Conservation (phyloP, 2,888 invertebrate species). For the Diplolepis rosae region DNA sequence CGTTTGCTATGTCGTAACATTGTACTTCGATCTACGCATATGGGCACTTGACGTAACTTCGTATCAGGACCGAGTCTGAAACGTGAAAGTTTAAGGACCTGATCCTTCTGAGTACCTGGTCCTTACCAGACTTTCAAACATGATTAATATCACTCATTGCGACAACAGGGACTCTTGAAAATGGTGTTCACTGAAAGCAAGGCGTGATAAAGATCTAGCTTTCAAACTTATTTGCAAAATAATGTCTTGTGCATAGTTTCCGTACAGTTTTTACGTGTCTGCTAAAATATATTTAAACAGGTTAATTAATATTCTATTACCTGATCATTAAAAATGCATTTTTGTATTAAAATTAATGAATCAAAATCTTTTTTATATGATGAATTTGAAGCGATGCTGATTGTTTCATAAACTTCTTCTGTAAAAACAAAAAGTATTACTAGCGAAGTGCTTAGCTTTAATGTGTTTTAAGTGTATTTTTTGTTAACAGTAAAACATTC, state of each 20-base stretch:
- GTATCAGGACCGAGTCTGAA: background rate
- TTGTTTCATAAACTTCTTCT: too few relatives aligned
- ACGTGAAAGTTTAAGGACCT: conserved; percentile 20
- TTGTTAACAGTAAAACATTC: too few relatives aligned
- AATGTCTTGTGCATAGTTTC: background rate
- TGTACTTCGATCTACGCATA: conserved; percentile 16
- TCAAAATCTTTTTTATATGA: too few relatives aligned
- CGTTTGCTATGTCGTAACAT: conserved; percentile 28
- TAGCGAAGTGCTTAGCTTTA: too few relatives aligned
- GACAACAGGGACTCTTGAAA: conserved; percentile 24
- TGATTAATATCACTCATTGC: conserved; percentile 28
- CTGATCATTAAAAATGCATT: too few relatives aligned
- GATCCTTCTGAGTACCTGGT: conserved; percentile 23
- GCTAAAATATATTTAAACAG: background rate
- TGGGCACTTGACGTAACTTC: conserved; percentile 19
- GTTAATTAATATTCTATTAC: background rate
- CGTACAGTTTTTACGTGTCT: background rate
- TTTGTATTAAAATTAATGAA: too few relatives aligned
- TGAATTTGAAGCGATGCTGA: too few relatives aligned
- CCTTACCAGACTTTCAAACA: conserved; percentile 5
- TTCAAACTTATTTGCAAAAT: conserved; percentile 17
- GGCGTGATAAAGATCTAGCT: conserved; percentile 15
- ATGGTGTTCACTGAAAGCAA: conserved; percentile 4
- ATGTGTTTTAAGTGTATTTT: too few relatives aligned
- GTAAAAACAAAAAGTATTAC: too few relatives aligned